Evolutionary conservation across 2,113 vertebrate species (phyloP), one percentile per base, ranked within the genome.

Genomic region (Bubo scandiacus): DNA sequence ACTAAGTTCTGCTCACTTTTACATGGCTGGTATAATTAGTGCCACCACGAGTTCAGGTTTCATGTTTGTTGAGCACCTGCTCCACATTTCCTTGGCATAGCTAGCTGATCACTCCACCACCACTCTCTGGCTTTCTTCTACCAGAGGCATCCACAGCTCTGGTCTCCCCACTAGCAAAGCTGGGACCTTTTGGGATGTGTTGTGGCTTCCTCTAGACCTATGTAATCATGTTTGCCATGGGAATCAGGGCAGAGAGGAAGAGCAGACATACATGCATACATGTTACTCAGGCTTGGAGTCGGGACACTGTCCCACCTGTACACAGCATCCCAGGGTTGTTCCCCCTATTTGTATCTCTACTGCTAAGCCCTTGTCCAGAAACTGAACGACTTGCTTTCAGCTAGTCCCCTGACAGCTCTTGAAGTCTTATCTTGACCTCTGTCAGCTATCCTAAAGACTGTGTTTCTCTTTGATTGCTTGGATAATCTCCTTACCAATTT

Each of bases 311-410:
- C n/a, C 19, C 16, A 42, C 11, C 23, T 29, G 5, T 15, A 32
- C 0, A 0, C 9, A 52, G 29, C 14, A 67, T 5, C 7, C 7
- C 43, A 49, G 4, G 5, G 19, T 3, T 43, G n/a, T 75, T 86
- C 18, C 13, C 19, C 5, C 22, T 54, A 8, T 88, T 83, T 66
- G 8, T 30, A 27, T 45, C 11, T 67, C 54, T 62, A 6, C 20
- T 77, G 34, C 16, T 73, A 74, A 74, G 9, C 16, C 12, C 40
- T 61, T 52, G 10, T 22, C 43, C 47, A 75, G 66, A 75, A 81
- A 66, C 8, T 1, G 6, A 68, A 47, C 2, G 1, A 27, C 10
- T 85, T 72, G 27, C 18, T 58, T 92, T 32, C 45, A 73, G 32
- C 40, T 45, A 51, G 26, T 40, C 13, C 13, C 54, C 32, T 77